Evolutionary conservation across 2,113 vertebrate species (phyloP).

Genomic region (Catagonus wagneri): DNA sequence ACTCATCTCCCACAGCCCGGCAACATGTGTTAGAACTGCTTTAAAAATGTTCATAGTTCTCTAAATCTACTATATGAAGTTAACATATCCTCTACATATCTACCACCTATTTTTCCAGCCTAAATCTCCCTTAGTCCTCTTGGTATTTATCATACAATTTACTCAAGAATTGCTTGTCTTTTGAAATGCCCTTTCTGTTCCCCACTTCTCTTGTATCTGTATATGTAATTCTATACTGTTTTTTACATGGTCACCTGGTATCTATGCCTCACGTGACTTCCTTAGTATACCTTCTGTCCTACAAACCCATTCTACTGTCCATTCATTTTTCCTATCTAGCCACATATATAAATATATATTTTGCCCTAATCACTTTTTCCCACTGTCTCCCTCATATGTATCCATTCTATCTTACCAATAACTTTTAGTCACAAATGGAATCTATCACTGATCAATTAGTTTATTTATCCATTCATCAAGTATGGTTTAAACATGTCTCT

Average conservation of each 20-base stretch:
- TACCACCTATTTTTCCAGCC: not conserved
- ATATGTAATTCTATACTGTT: not conserved
- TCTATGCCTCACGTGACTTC: not conserved
- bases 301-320: not conserved
- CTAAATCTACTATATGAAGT: not conserved
- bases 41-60: not conserved
- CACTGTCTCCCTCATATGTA: not conserved
- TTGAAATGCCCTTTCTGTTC: not conserved
- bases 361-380: not conserved
- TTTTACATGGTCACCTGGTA: not conserved
- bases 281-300: not conserved
- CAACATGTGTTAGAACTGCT: not conserved
- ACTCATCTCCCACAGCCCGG: not conserved
- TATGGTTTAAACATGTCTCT: not conserved
- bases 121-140: not conserved
- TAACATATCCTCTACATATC: not conserved
- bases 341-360: not conserved
- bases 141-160: not conserved
- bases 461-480: not conserved
- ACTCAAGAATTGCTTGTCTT: not conserved
- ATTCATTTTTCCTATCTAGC: not conserved
- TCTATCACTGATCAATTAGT: not conserved
- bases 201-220: not conserved
- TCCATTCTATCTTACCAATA: not conserved
- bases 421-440: not conserved